Conservation (phyloP, 2,113 vertebrate genomes). For the Origma solitaria region DNA sequence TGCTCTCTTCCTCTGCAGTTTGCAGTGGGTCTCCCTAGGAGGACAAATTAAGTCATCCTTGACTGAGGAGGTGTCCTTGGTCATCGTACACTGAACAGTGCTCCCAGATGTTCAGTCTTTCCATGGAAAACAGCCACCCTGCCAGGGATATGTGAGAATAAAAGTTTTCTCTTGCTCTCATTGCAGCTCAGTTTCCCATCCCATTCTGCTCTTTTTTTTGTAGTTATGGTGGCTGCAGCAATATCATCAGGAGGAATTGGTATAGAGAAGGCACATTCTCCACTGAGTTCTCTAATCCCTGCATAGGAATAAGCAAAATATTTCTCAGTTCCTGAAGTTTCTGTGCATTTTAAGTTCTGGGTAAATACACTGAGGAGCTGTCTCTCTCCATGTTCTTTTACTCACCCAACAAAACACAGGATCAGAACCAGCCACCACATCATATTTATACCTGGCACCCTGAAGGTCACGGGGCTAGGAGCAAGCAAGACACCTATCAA, state of each 20-base stretch:
- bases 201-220: not conserved
- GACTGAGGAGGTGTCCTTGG: not conserved
- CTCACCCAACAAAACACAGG: not conserved
- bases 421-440: not conserved
- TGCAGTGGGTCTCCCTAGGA: not conserved
- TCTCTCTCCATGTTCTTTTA: not conserved
- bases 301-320: not conserved
- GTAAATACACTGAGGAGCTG: not conserved
- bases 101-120: not conserved
- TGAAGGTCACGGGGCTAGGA: not conserved
- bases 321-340: not conserved
- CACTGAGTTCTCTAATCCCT: not conserved
- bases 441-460: not conserved
- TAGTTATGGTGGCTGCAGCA: not conserved
- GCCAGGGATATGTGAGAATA: not conserved
- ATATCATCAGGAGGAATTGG: not conserved
- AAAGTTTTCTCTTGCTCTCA: not conserved
- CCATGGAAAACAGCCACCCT: not conserved
- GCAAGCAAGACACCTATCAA: not conserved
- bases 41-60: not conserved
- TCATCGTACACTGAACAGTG: not conserved
- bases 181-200: accelerated
- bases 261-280: not conserved
- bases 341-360: not conserved
- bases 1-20: not conserved